A percentile compares a stretch with the other conserved stretches of the same genome.
phyloP scores from a whole-genome alignment of 1,140 invertebrate species.

The Palaemon carinicauda region DNA sequence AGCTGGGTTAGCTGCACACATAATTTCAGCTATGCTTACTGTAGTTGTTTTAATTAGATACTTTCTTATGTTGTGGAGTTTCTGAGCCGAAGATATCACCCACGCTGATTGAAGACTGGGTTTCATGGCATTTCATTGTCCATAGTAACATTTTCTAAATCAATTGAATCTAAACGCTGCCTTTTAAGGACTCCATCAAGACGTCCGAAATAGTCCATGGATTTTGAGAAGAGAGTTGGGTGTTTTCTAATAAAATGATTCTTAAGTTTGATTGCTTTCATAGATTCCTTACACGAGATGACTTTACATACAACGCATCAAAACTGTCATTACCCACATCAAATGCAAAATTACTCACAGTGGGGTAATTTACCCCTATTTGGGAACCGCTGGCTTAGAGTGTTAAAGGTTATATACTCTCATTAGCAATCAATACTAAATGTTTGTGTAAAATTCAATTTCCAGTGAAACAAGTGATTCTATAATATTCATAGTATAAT shows the following conservation, averaged over 20 bases:
- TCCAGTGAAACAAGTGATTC: too few species aligned
- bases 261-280: constrained; percentile 31
- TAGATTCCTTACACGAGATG: constrained; percentile 19
- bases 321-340: too few species aligned
- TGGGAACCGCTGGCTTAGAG: too few species aligned
- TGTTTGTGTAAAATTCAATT: too few species aligned
- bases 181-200: constrained; percentile 3
- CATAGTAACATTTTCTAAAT: background rate
- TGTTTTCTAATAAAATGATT: constrained; percentile 22
- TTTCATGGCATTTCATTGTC: constrained; percentile 11
- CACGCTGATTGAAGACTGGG: constrained; percentile 12
- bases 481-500: too few species aligned
- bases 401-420: too few species aligned
- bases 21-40: constrained; percentile 6
- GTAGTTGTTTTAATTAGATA: background rate
- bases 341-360: too few species aligned
- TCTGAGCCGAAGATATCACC: background rate
- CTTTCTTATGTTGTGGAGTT: background rate
- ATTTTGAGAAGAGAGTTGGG: background rate
- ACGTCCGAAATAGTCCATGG: constrained; percentile 28
- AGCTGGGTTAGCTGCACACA: background rate
- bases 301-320: constrained; percentile 24
- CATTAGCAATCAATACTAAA: too few species aligned
- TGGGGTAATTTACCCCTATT: too few species aligned
- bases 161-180: constrained; percentile 11